Evolutionary conservation across 2,888 invertebrate species (phyloP), one percentile per base, ranked within the genome.

Genomic region (Ditula angustiorana): DNA sequence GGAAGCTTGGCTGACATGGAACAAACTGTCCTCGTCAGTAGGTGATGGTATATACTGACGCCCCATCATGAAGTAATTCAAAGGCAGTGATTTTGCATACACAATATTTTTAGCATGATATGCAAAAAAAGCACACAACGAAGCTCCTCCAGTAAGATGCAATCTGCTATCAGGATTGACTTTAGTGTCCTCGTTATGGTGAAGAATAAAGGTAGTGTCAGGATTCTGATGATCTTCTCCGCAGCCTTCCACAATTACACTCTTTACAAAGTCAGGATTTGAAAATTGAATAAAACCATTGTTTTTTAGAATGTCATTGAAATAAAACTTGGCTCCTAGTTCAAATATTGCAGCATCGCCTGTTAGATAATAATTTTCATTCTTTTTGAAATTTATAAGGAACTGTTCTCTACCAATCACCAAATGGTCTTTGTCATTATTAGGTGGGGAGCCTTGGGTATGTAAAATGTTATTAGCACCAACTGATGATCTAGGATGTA

Each of bases 201-300:
- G 88, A 35, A 96, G 78, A 58, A 95, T 94, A 72, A 96, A 96
- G 8, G 94, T 88, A n/a, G 86, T 77, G 33, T 87, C 75, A 0
- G 94, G 86, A 72, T 95, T 88, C 2, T 93, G 89, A 44, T 94
- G 94, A 75, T 95, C 90, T 30, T 87, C 77, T 1, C 95, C 95
- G 74, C 95, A 94, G 52, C 96, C 97, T 88, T 98, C 97, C 5
- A 96, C 88, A 2, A 97, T 88, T 1, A 96, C 86, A 78, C 96
- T 96, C 61, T 96, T 95, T 4, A 94, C 94, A 87, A 97, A 97
- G 86, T 97, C 97, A 0, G 97, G 94, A 82, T 96, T 97, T 0
- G 95, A 95, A 74, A 96, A 95, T 75, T 95, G 95, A 0, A 93
- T 80, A 77, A 94, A 96, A n/a, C 93, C 86, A 10, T 86, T 82